These are phyloP conservation scores for Calliopsis andreniformis DNA, from an alignment of 1,140 invertebrate genomes.

Conservation along the genomic window DNA sequence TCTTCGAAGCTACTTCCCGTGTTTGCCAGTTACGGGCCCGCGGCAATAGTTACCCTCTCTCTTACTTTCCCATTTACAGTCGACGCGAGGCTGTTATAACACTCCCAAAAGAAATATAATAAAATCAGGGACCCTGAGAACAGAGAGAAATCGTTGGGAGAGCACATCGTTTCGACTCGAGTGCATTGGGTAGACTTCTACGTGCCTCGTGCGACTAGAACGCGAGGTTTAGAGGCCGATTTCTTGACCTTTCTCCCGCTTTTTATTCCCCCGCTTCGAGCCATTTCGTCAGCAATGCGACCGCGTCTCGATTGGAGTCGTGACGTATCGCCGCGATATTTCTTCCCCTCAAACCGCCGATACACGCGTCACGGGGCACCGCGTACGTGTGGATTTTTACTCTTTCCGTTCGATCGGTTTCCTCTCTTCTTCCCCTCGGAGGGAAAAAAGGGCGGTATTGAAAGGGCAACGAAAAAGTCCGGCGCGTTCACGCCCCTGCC, in stretches of 20 bases:
- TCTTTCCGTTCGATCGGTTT: constrained; percentile 41
- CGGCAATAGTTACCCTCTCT: not conserved
- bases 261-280: not conserved
- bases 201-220: not conserved
- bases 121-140: not conserved
- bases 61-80: not conserved
- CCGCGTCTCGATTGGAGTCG: constrained; percentile 23
- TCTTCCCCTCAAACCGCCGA: constrained; percentile 18
- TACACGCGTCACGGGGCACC: constrained; percentile 30
- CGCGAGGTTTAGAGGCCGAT: not conserved
- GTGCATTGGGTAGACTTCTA: not conserved
- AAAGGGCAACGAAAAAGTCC: constrained; percentile 64
- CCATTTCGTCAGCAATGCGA: constrained; percentile 2
- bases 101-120: not conserved
- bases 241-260: constrained; percentile 33
- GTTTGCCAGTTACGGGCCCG: not conserved
- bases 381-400: constrained; percentile 38
- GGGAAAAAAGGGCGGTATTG: constrained; percentile 56
- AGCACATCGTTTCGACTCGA: not conserved
- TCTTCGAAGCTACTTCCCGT: not conserved
- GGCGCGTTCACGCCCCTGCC: constrained; percentile 58
- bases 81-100: not conserved
- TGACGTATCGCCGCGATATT: constrained; percentile 53
- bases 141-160: not conserved
- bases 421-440: constrained; percentile 17